Conservation (phyloP, 2,888 invertebrate genomes). For the Hartigia nigra region DNA sequence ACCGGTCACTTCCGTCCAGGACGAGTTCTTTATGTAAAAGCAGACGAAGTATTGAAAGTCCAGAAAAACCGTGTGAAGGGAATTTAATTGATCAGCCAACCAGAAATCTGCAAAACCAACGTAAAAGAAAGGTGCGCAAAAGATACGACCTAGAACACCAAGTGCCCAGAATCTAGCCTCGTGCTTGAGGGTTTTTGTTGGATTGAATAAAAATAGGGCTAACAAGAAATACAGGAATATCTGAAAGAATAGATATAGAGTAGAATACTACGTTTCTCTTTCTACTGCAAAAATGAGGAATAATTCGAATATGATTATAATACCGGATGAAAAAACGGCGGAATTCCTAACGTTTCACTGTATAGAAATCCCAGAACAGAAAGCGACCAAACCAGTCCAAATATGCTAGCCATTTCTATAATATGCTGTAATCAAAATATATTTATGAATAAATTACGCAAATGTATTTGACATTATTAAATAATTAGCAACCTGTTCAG, state of each 20-base stretch:
- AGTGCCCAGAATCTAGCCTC: conserved; percentile 83
- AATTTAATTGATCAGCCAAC: conserved; percentile 87
- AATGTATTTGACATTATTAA: neutral
- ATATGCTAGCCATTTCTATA: conserved; percentile 81
- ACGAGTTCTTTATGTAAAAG: conserved; percentile 75
- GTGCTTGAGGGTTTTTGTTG: conserved; percentile 79
- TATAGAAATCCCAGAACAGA: conserved; percentile 76
- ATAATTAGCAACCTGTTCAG: conserved; percentile 71
- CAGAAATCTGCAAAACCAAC: conserved; percentile 89
- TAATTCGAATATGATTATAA: conserved; percentile 7
- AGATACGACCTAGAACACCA: conserved; percentile 72
- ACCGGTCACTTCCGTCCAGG: conserved; percentile 69
- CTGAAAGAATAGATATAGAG: conserved; percentile 23
- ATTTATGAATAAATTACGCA: neutral
- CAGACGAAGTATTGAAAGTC: conserved; percentile 85
- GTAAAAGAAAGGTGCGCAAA: conserved; percentile 80
- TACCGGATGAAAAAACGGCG: conserved; percentile 79
- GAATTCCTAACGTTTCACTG: conserved; percentile 74
- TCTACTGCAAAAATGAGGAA: neutral
- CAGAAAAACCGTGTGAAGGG: conserved; percentile 78
- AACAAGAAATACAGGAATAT: conserved; percentile 76
- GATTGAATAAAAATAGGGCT: conserved; percentile 79
- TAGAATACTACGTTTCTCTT: neutral
- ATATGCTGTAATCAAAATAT: conserved; percentile 67
- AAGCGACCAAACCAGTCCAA: conserved; percentile 81